phyloP scores from a whole-genome alignment of 2,797 vertebrate species.

The Anguilla megastoma region DNA sequence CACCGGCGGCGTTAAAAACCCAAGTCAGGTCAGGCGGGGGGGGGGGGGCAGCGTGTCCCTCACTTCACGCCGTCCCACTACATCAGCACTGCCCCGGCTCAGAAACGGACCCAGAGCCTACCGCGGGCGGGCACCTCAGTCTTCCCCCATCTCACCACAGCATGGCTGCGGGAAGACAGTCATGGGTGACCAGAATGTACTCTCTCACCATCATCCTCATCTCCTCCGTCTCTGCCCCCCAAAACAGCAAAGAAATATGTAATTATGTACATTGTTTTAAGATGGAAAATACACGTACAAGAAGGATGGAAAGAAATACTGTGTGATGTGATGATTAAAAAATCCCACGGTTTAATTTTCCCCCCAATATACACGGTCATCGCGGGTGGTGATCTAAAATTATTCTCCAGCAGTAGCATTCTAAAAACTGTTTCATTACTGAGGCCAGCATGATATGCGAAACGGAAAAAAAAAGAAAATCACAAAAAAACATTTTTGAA shows the following conservation, averaged over 20 bases:
- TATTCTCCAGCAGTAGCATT: slow-evolving; percentile 28
- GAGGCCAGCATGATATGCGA: neutral
- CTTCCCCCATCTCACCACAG: neutral
- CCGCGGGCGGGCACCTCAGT: neutral
- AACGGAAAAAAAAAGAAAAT: neutral
- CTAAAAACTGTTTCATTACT: slow-evolving; percentile 10
- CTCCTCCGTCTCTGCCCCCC: neutral
- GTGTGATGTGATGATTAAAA: neutral
- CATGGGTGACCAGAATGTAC: neutral
- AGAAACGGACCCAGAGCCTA: neutral
- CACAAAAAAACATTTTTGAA: neutral
- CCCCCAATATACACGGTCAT: slow-evolving; percentile 20
- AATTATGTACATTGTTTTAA: neutral
- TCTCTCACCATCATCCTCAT: neutral
- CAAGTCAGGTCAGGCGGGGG: neutral
- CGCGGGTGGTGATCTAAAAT: slow-evolving; percentile 9
- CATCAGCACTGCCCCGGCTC: neutral
- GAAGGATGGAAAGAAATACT: neutral
- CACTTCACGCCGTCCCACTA: neutral
- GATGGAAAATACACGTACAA: neutral
- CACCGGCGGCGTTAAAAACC: neutral
- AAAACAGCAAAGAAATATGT: neutral
- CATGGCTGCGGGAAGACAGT: neutral
- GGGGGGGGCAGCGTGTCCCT: neutral
- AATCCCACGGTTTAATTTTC: neutral